Conservation (phyloP, 2,888 invertebrate genomes). For the Ganaspis brasiliensis region DNA sequence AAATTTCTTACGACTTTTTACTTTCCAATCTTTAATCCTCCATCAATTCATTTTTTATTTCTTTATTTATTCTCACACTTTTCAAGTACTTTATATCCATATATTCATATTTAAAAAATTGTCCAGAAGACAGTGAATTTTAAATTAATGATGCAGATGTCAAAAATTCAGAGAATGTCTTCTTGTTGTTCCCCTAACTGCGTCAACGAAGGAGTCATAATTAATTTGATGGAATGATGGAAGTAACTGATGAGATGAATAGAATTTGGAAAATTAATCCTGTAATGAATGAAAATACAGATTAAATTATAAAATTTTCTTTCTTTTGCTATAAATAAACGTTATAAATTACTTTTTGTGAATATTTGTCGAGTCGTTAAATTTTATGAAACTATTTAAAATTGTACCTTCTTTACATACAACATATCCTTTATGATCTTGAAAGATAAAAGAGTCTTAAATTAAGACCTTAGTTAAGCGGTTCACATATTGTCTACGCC, state of each 20-base stretch:
- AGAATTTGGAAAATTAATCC: not conserved
- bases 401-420: conserved; percentile 22
- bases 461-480: conserved; percentile 76
- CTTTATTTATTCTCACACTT: too few relatives aligned
- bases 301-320: too few relatives aligned
- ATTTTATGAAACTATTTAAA: not conserved
- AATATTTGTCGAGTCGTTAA: not conserved
- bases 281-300: too few relatives aligned
- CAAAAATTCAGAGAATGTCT: conserved; percentile 15
- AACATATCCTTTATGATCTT: conserved; percentile 14
- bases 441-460: conserved; percentile 63
- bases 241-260: not conserved
- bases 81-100: too few relatives aligned
- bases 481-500: conserved; percentile 68
- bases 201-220: not conserved
- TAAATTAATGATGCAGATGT: conserved; percentile 2
- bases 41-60: too few relatives aligned
- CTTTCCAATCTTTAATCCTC: too few relatives aligned
- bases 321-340: too few relatives aligned
- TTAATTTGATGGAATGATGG: conserved; percentile 2
- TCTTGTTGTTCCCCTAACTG: not conserved
- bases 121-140: not conserved
- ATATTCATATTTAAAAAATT: too few relatives aligned
- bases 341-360: too few relatives aligned
- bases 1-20: too few relatives aligned